Base-by-base conservation (phyloP, 2,797 vertebrate genomes). In the Taenioides sp. region DNA sequence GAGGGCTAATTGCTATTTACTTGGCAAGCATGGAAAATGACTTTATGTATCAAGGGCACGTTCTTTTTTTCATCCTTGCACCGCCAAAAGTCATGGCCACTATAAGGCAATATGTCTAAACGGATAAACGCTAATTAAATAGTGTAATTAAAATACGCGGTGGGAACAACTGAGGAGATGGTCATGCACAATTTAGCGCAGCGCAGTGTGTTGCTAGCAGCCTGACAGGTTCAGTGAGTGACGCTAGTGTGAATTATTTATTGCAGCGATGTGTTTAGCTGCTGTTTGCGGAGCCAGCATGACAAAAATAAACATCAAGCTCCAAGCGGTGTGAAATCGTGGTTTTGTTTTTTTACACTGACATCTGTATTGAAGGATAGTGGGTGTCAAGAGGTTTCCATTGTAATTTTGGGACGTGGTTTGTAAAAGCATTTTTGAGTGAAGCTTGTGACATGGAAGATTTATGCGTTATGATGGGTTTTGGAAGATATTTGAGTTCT, bases 81-180 rank as follows among this genome's bases (percentile, higher is more conserved):
- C 64, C 81, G 85, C 79, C 84, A 83, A 86, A 89, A 84, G 69
- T 73, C 80, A 78, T 82, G 80, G 77, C 82, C 82, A 72, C 79
- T 75, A 49, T 43, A 61, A 63, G 63, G 84, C 88, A 80, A 87
- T 75, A 77, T 72, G 81, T 89, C 81, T 80, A 83, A 89, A 85
- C 76, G 85, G 79, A 88, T 90, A 87, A 89, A 87, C 82, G 79
- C 76, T 87, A 90, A 90, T 91, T 87, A 87, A 87, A 89, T 76
- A 59, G 80, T 75, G 75, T 89, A 86, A 89, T 91, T 91, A 89
- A 87, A 86, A 90, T 81, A 83, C 78, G 81, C 66, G 80, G 80
- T 72, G 82, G 82, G 78, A 66, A 52, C 65, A 54, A 85, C 81
- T 59, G 4, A 76, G 65, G 58, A 80, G 84, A 88, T 84, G 84